phyloP scores from a whole-genome alignment of 37 sponge, comb jelly and placozoan species.

The Dysidea cf. avara region DNA sequence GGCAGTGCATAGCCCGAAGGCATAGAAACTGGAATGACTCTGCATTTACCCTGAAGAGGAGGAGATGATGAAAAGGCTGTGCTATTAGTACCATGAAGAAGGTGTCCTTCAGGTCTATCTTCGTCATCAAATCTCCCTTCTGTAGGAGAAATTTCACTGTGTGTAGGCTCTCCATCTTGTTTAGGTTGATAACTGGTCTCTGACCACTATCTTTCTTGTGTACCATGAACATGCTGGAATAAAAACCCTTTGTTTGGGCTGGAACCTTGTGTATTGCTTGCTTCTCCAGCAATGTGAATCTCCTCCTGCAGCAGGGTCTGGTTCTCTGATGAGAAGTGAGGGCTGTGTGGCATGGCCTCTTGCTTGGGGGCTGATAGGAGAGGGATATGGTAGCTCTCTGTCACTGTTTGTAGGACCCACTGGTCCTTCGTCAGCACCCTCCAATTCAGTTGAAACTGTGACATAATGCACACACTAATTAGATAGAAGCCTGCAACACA shows the following conservation, averaged over 20 bases:
- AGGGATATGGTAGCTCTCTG: too few relatives aligned
- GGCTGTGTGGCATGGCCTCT: neutral
- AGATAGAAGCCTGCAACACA: too few relatives aligned
- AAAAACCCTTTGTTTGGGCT: neutral
- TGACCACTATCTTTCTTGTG: slow-evolving; percentile 37
- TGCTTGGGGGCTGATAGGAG: too few relatives aligned
- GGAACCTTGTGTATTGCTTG: neutral
- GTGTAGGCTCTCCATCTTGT: slow-evolving; percentile 24
- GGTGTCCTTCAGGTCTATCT: too few relatives aligned
- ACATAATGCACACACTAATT: too few relatives aligned
- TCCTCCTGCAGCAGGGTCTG: too few relatives aligned
- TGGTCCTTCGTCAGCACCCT: slow-evolving; percentile 14
- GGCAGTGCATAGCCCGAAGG: slow-evolving; percentile 21
- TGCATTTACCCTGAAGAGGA: slow-evolving; percentile 1
- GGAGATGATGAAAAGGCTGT: neutral
- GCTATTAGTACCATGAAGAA: slow-evolving; percentile 2
- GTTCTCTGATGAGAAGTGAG: slow-evolving; percentile 5
- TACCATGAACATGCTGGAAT: slow-evolving; percentile 22
- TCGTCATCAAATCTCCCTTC: slow-evolving; percentile 17
- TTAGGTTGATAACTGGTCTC: too few relatives aligned
- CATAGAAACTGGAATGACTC: neutral
- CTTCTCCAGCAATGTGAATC: neutral
- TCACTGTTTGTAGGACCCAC: slow-evolving; percentile 41
- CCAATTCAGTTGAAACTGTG: too few relatives aligned
- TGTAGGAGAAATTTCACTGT: slow-evolving; percentile 7